Evolutionary conservation across 2,113 vertebrate species (phyloP).

Genomic region (Neopipo cinnamomea): DNA sequence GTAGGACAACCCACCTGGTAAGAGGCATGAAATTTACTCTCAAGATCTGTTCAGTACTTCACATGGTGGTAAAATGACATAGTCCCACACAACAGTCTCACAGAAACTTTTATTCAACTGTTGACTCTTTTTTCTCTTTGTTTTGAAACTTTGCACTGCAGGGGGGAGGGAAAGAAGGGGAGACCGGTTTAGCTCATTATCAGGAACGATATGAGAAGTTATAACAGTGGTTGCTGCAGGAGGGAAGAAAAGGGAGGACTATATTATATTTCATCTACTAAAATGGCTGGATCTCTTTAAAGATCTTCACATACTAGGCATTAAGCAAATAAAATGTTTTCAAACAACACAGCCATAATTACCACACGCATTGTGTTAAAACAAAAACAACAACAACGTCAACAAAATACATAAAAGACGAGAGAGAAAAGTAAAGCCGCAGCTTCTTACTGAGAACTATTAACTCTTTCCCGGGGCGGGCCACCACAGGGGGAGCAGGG

Average conservation of each 20-base stretch:
- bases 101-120: not conserved
- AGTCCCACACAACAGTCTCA: not conserved
- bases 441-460: not conserved
- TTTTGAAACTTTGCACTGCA: not conserved
- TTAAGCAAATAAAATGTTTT: not conserved
- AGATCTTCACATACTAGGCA: not conserved
- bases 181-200: not conserved
- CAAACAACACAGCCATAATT: not conserved
- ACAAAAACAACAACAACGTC: not conserved
- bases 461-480: not conserved
- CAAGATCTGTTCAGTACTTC: not conserved
- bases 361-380: not conserved
- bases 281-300: not conserved
- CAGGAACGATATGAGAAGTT: not conserved
- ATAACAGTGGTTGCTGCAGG: not conserved
- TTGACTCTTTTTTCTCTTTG: not conserved
- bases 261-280: not conserved
- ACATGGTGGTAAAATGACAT: not conserved
- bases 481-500: fast-evolving
- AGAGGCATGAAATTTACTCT: not conserved
- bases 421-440: not conserved
- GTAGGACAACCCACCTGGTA: not conserved
- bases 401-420: not conserved
- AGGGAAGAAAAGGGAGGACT: not conserved
- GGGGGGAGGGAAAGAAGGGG: not conserved